Evolutionary conservation across 2,888 invertebrate species (phyloP).

Genomic region (Lottia gigantea): DNA sequence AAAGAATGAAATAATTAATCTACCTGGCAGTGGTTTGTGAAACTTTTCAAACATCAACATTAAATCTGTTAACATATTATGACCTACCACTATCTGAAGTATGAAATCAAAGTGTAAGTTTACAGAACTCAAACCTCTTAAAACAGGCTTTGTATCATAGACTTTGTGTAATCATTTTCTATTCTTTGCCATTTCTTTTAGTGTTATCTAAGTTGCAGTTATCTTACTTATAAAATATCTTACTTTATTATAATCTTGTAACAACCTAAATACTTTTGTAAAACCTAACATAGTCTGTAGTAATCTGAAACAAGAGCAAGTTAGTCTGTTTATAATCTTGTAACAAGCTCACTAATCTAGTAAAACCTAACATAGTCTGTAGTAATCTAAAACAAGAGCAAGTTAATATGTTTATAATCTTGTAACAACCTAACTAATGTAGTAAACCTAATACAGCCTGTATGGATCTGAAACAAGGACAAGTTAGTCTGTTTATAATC

Average conservation of each 20-base stretch:
- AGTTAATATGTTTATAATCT: constrained; percentile 70
- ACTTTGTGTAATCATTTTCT: too few species aligned
- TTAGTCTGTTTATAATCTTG: constrained; percentile 61
- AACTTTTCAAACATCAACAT: constrained; percentile 80
- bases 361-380: constrained; percentile 77
- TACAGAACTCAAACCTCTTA: too few species aligned
- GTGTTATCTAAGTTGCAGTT: too few species aligned
- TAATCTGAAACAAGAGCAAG: constrained; percentile 41
- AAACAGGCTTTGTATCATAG: too few species aligned
- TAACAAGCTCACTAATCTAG: constrained; percentile 75
- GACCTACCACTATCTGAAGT: constrained; percentile 77
- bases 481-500: constrained; percentile 25
- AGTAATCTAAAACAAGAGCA: constrained; percentile 30
- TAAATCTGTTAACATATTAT: constrained; percentile 80
- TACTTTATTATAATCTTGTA: constrained; percentile 73
- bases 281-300: constrained; percentile 76
- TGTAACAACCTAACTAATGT: constrained; percentile 76
- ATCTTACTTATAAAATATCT: neutral
- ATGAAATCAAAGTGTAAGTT: neutral
- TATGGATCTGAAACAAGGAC: constrained; percentile 47
- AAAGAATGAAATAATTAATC: too few species aligned
- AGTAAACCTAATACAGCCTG: constrained; percentile 78
- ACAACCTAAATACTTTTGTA: constrained; percentile 75
- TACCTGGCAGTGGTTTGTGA: constrained; percentile 76
- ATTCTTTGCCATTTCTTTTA: too few species aligned